These are phyloP conservation scores for Troglohyphantes excavatus DNA, from an alignment of 2,888 invertebrate species.

Conservation along the genomic window DNA sequence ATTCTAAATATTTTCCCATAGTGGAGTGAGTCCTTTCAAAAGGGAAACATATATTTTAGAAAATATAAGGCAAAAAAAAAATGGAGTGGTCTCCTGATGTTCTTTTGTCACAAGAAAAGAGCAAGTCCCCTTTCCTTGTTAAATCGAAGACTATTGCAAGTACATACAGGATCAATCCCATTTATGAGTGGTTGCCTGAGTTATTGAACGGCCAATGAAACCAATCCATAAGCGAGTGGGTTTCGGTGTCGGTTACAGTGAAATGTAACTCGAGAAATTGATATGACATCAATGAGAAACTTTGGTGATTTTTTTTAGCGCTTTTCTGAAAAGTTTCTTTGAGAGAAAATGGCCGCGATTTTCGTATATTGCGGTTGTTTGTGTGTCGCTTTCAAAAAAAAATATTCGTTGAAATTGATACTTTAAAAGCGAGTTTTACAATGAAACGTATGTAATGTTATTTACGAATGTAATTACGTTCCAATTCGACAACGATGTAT, in stretches of 20 bases:
- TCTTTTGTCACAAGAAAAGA: conserved; percentile 40
- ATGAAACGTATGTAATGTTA: too few relatives aligned
- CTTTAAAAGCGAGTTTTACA: background rate
- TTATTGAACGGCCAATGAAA: conserved; percentile 46
- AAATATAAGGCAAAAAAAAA: conserved; percentile 11
- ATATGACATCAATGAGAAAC: background rate
- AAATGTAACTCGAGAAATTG: conserved; percentile 36
- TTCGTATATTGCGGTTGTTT: background rate
- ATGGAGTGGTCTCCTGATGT: background rate
- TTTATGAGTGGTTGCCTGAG: background rate
- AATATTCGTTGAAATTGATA: background rate
- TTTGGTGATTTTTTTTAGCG: background rate
- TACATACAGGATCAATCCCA: conserved; percentile 36
- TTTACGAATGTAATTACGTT: too few relatives aligned
- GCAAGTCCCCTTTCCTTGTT: conserved; percentile 19
- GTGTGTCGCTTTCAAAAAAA: background rate
- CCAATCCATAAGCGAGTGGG: conserved; percentile 12
- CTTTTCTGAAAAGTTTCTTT: background rate
- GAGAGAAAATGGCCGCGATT: background rate
- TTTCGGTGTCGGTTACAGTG: background rate
- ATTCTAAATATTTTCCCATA: conserved; percentile 7
- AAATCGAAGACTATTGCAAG: conserved; percentile 21
- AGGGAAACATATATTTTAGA: background rate
- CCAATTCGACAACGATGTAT: too few relatives aligned
- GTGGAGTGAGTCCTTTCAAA: background rate